Base-by-base conservation (phyloP, 2,888 invertebrate genomes). In the Ophion ellenae region DNA sequence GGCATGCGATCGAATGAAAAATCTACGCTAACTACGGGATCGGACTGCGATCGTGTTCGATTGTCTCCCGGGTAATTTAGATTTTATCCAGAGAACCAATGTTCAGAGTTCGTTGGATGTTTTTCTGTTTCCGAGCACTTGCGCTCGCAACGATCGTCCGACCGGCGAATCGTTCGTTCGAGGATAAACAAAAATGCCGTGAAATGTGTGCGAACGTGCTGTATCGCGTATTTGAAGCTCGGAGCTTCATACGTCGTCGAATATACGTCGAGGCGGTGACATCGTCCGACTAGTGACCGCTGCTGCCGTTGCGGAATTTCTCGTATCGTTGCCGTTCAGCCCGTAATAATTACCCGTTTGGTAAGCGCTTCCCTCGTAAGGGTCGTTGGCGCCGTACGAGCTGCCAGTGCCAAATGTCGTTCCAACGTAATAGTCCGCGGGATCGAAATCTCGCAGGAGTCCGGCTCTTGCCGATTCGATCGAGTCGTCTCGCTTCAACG, bases 381-480 rank as follows among this genome's bases (percentile, higher is more conserved):
- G 75, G 76, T 86, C 89, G 74, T 88, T 90, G 73, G 90, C 92
- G 78, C 92, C 92, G 79, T 94, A 94, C 4, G 85, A 84, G 80
- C 88, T 88, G 28, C 88, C 94, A 14, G 89, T 89, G 14, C 91
- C 92, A 59, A 94, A 94, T 6, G 93, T 91, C 78, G 94, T 94
- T 3, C 95, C 94, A 53, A 94, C 96, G 91, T 96, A 97, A 92
- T 97, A 97, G 85, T 97, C 97, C 87, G 95, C 91, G 91, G 96
- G 95, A 87, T 97, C 98, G 57, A 97, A 96, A 94, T 98, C 97
- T 87, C 96, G 95, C 24, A 98, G 95, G 36, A 98, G 95, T 92
- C 97, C 98, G 91, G 97, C 96, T 91, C 96, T 96, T 92, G 97
- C 97, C 93, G 97, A 96, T 91, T 97, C 97, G 93, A 96, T 95